phyloP scores from a whole-genome alignment of 2,888 invertebrate genomes.

The Erynnis tages region DNA sequence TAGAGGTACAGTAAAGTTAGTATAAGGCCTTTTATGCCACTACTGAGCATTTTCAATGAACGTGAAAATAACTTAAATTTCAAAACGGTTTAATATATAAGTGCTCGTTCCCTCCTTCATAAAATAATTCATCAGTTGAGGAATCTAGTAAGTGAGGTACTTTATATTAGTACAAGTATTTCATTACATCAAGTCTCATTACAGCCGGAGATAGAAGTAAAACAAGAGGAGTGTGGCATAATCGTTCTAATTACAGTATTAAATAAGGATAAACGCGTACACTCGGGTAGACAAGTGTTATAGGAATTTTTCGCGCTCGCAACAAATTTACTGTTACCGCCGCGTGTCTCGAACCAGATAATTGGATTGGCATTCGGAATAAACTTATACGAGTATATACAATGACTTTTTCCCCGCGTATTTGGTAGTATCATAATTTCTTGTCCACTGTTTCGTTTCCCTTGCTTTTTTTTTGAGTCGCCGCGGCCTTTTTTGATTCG shows the following conservation, averaged over 20 bases:
- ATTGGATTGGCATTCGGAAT: slow-evolving; percentile 44
- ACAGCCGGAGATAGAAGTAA: slow-evolving; percentile 20
- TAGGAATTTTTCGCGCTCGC: slow-evolving; percentile 36
- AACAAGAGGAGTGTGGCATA: slow-evolving; percentile 18
- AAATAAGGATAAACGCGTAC: slow-evolving; percentile 27
- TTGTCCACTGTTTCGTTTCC: slow-evolving; percentile 55
- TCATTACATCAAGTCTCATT: slow-evolving; percentile 21
- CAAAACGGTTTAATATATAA: too few relatives aligned
- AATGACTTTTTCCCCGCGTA: slow-evolving; percentile 66
- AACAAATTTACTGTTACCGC: slow-evolving; percentile 24
- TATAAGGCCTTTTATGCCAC: too few relatives aligned
- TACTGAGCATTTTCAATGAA: too few relatives aligned
- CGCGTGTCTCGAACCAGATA: slow-evolving; percentile 45
- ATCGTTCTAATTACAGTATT: slow-evolving; percentile 22
- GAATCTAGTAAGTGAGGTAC: not conserved
- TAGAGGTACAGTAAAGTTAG: too few relatives aligned
- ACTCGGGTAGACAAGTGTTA: slow-evolving; percentile 44
- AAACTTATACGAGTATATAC: slow-evolving; percentile 43
- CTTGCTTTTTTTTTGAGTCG: slow-evolving; percentile 46
- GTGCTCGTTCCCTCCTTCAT: too few relatives aligned
- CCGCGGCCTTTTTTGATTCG: slow-evolving; percentile 64
- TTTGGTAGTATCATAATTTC: slow-evolving; percentile 78
- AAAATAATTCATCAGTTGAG: not conserved
- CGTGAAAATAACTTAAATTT: too few relatives aligned
- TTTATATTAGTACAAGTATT: not conserved